phyloP scores from a whole-genome alignment of 1,140 invertebrate species.

The Leptinotarsa texana region DNA sequence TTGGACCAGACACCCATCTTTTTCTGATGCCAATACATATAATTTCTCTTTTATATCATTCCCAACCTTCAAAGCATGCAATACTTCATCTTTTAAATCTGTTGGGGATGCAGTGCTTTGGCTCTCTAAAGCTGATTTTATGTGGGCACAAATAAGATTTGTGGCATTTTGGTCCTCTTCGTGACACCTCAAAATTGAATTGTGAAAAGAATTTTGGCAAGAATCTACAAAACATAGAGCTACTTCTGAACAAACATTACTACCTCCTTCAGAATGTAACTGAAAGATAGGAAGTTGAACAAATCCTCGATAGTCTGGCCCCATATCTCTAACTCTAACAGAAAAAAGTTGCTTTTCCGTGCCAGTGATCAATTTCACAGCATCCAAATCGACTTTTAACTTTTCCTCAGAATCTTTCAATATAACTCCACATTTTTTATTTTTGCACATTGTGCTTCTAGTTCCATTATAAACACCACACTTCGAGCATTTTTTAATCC shows the following conservation, averaged over 20 bases:
- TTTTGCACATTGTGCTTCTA: conserved; percentile 74
- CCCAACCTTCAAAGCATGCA: conserved; percentile 68
- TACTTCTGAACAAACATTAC: conserved; percentile 58
- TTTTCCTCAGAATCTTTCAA: conserved; percentile 71
- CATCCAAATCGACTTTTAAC: conserved; percentile 68
- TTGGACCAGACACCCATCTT: conserved; percentile 72
- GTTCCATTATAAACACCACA: conserved; percentile 81
- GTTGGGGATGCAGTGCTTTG: conserved; percentile 63
- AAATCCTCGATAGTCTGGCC: conserved; percentile 74
- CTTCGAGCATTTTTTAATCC: conserved; percentile 74
- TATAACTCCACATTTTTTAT: conserved; percentile 72
- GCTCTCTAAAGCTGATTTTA: conserved; percentile 70
- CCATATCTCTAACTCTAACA: conserved; percentile 69
- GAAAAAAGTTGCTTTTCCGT: conserved; percentile 70
- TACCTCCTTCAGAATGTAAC: conserved; percentile 57
- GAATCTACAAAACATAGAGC: conserved; percentile 71
- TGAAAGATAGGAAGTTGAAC: conserved; percentile 70
- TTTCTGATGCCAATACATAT: conserved; percentile 67
- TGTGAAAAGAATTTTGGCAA: conserved; percentile 64
- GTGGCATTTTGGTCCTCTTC: conserved; percentile 51
- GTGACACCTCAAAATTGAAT: conserved; percentile 63
- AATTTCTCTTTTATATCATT: conserved; percentile 71
- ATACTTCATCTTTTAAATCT: conserved; percentile 66
- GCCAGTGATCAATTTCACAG: conserved; percentile 70
- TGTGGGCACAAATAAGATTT: conserved; percentile 66